These are phyloP conservation scores for Microctonus hyperodae DNA, from an alignment of 2,888 invertebrate genomes.

Conservation along the genomic window DNA sequence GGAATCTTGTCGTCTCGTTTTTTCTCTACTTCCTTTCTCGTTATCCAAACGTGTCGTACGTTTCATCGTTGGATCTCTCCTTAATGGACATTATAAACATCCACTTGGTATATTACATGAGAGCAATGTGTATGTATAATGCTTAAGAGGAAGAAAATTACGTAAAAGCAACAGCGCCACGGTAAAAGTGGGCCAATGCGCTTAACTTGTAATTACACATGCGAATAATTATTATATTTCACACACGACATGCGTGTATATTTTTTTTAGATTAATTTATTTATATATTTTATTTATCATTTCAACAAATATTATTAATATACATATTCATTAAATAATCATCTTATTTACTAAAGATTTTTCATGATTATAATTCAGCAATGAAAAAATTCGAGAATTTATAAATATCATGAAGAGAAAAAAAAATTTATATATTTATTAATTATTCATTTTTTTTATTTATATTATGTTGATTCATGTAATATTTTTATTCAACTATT, in stretches of 20 bases:
- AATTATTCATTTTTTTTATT: neutral
- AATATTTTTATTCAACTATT: neutral
- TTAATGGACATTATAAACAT: constrained; percentile 42
- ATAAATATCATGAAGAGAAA: too few species aligned
- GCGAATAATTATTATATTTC: constrained; percentile 16
- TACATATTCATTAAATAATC: too few species aligned
- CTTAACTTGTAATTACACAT: constrained; percentile 17
- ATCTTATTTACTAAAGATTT: too few species aligned
- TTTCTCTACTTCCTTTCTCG: neutral
- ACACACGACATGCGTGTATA: constrained; percentile 11
- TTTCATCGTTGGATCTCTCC: constrained; percentile 38
- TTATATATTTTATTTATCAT: too few species aligned
- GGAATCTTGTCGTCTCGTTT: neutral
- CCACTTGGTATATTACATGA: constrained; percentile 32
- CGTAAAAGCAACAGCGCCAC: constrained; percentile 38
- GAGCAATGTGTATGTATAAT: neutral
- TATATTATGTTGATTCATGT: neutral
- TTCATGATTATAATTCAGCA: too few species aligned
- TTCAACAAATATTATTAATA: too few species aligned
- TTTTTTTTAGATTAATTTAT: neutral
- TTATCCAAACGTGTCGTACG: constrained; percentile 22
- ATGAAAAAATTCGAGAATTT: too few species aligned
- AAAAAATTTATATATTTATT: too few species aligned
- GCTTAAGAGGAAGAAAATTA: constrained; percentile 28
- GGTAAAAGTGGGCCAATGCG: constrained; percentile 48